phyloP scores from a whole-genome alignment of 1,140 invertebrate species.

The Bemisia tabaci region DNA sequence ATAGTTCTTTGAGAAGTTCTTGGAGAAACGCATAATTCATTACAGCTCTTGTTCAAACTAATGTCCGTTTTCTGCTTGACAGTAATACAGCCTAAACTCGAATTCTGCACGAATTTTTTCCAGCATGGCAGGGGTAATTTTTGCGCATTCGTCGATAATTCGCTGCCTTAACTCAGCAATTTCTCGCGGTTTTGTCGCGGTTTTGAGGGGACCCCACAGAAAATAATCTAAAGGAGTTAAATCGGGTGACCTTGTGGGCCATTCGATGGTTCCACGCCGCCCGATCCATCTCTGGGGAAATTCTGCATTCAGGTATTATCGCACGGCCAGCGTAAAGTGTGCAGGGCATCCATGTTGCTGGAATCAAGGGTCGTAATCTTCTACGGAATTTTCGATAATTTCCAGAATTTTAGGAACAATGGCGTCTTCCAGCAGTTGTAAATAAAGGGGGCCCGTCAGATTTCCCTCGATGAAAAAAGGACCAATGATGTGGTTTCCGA shows the following conservation, averaged over 20 bases:
- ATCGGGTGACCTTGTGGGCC: conserved; percentile 27
- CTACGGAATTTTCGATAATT: conserved; percentile 1
- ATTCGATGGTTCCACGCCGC: conserved; percentile 21
- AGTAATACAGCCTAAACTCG: too few species aligned
- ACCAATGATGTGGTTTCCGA: conserved; percentile 25
- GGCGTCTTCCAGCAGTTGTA: conserved; percentile 19
- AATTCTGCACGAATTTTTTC: too few species aligned
- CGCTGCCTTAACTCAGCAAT: too few species aligned
- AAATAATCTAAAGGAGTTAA: conserved; percentile 25
- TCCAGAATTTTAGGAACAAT: conserved; percentile 8
- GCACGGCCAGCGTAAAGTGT: conserved; percentile 25
- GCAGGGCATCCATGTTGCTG: conserved; percentile 31
- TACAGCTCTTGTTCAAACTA: too few species aligned
- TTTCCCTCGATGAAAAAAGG: conserved; percentile 23
- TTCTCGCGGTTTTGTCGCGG: too few species aligned
- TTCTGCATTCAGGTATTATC: conserved; percentile 23
- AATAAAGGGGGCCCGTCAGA: conserved; percentile 21
- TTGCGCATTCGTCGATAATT: too few species aligned
- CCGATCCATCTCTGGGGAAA: conserved; percentile 22
- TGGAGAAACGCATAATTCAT: too few species aligned
- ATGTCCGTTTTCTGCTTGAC: too few species aligned
- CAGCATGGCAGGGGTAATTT: too few species aligned
- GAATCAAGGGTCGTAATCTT: conserved; percentile 17
- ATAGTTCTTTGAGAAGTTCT: too few species aligned
- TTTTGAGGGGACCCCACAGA: too few species aligned